A percentile compares a stretch with the other conserved stretches of the same genome.
Conservation (phyloP, 1,140 invertebrate species). For the Gerris buenoi region DNA sequence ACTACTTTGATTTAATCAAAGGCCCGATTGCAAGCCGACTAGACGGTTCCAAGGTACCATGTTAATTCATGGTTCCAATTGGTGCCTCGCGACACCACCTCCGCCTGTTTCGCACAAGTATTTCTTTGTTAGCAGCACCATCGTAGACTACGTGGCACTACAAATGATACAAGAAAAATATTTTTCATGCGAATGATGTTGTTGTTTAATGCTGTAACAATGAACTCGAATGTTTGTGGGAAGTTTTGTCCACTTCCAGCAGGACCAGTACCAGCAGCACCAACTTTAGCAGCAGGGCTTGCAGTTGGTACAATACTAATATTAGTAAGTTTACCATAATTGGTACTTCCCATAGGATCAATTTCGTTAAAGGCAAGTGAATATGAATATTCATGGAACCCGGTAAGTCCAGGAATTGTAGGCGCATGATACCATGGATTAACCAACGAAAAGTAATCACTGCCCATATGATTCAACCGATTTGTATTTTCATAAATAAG, state of each 20-base stretch:
- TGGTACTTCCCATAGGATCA: neutral
- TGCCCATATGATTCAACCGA: neutral
- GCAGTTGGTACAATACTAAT: neutral
- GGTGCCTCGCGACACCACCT: neutral
- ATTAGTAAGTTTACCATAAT: neutral
- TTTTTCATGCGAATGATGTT: neutral
- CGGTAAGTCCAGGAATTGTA: neutral
- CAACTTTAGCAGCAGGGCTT: neutral
- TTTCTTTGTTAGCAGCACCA: neutral
- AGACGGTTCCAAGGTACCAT: neutral
- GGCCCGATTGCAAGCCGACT: neutral
- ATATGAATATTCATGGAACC: neutral
- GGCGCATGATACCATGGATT: neutral
- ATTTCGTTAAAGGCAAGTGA: neutral
- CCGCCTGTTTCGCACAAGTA: neutral
- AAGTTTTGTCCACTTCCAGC: neutral
- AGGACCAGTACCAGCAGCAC: neutral
- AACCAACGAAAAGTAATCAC: neutral
- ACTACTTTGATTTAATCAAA: neutral
- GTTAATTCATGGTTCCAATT: neutral
- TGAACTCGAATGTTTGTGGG: neutral
- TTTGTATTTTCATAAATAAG: neutral
- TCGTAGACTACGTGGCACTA: neutral
- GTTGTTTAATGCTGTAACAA: neutral
- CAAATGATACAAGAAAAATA: neutral